These are phyloP conservation scores for Ochotona curzoniae DNA, from an alignment of 2,113 vertebrate species.

Conservation along the genomic window DNA sequence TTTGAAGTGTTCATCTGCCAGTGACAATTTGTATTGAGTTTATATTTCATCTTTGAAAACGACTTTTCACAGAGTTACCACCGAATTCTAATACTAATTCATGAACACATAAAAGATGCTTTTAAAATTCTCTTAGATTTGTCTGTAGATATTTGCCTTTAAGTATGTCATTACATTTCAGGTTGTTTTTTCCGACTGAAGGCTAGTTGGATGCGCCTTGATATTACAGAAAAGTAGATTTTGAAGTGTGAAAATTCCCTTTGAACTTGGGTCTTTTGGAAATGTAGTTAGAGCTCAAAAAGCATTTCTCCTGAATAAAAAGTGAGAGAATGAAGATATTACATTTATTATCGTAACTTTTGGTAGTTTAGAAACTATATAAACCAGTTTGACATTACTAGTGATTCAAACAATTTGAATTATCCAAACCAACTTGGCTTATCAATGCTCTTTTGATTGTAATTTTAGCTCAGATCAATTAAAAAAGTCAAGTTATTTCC, in stretches of 20 bases:
- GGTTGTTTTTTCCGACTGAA: not conserved
- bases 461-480: slow-evolving; percentile 25
- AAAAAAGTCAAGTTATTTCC: not conserved
- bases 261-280: slow-evolving; percentile 7
- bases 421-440: not conserved
- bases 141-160: not conserved
- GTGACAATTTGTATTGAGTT: not conserved
- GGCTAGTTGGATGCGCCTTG: not conserved
- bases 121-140: not conserved
- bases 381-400: not conserved
- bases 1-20: not conserved
- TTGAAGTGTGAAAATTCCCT: not conserved
- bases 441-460: not conserved
- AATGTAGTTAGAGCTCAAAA: not conserved
- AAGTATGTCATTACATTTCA: not conserved
- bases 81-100: not conserved
- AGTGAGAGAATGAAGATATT: not conserved
- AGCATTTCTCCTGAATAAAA: not conserved
- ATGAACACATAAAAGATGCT: not conserved
- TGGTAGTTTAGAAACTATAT: not conserved
- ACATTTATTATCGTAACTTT: not conserved
- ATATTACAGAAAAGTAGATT: not conserved
- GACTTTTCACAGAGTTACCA: not conserved
- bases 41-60: slow-evolving; percentile 5
- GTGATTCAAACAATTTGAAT: not conserved